Evolutionary conservation across 1,140 invertebrate species (phyloP).

Genomic region (Saccostrea cuccullata): DNA sequence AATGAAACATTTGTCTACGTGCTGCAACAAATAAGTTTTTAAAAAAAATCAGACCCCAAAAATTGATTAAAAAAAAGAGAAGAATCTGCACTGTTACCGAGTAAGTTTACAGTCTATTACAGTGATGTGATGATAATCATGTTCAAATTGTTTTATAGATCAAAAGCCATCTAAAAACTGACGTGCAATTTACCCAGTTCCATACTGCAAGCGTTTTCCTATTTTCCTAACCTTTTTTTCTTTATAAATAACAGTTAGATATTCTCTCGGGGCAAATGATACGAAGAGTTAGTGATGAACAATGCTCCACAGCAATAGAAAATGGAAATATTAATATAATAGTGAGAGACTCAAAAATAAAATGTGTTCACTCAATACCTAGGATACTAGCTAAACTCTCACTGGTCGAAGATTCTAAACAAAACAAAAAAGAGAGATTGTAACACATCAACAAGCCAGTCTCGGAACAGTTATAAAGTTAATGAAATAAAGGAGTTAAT

Average conservation of each 20-base stretch:
- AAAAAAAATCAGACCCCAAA: too few relatives aligned
- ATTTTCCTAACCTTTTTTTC: background rate
- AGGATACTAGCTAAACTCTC: conserved; percentile 8
- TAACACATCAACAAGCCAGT: background rate
- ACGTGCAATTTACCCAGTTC: background rate
- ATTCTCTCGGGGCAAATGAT: too few relatives aligned
- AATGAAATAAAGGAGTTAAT: background rate
- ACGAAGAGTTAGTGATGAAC: background rate
- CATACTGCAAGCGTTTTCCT: background rate
- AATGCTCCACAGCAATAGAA: background rate
- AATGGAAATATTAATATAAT: conserved; percentile 18
- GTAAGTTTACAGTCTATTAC: too few relatives aligned
- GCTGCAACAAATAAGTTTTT: too few relatives aligned
- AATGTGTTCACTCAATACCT: conserved; percentile 26
- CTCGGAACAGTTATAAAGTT: background rate
- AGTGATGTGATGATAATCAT: too few relatives aligned
- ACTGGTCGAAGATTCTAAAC: conserved; percentile 8
- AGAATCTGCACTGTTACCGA: too few relatives aligned
- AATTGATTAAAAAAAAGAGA: too few relatives aligned
- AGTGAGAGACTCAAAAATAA: background rate
- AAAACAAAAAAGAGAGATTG: background rate
- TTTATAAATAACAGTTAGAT: background rate
- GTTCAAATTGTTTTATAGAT: background rate
- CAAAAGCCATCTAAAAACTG: background rate
- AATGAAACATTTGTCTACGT: too few relatives aligned